Evolutionary conservation across 2,888 invertebrate species (phyloP).

Genomic region (Kryphioiulus occultus): DNA sequence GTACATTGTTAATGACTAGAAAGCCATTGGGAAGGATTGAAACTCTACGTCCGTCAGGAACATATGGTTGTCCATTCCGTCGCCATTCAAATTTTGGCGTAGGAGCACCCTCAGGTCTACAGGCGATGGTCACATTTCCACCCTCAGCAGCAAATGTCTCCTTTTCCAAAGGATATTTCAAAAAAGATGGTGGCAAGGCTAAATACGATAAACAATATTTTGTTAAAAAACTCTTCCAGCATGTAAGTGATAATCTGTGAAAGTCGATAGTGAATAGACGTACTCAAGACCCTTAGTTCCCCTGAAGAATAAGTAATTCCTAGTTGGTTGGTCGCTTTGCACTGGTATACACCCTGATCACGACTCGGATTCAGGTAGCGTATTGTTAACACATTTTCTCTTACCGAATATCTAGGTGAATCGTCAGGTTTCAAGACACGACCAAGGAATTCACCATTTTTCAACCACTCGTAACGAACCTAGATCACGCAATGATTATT

Average conservation of each 20-base stretch:
- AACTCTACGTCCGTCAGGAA: conserved; percentile 74
- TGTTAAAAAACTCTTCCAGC: not conserved
- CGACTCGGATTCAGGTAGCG: conserved; percentile 64
- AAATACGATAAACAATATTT: conserved; percentile 41
- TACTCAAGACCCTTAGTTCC: conserved; percentile 85
- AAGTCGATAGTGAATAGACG: conserved; percentile 59
- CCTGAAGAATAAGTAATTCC: conserved; percentile 86
- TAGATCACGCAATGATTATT: not conserved
- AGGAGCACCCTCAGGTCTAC: conserved; percentile 94
- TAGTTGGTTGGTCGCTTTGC: conserved; percentile 85
- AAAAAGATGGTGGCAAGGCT: conserved; percentile 81
- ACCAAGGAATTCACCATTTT: conserved; percentile 76
- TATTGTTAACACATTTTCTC: conserved; percentile 58
- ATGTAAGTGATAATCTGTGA: not conserved
- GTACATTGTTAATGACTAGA: conserved; percentile 82
- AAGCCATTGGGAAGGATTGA: conserved; percentile 85
- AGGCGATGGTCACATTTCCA: conserved; percentile 88
- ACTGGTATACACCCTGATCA: conserved; percentile 96
- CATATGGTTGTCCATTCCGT: conserved; percentile 80
- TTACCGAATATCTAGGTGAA: conserved; percentile 73
- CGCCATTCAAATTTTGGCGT: conserved; percentile 88
- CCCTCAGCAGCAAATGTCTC: conserved; percentile 91
- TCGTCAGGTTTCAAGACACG: conserved; percentile 65
- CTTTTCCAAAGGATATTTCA: conserved; percentile 84
- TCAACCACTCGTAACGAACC: conserved; percentile 74